Evolutionary conservation across 2,797 vertebrate genomes (phyloP).

Genomic region (Bradypodion ventrale): DNA sequence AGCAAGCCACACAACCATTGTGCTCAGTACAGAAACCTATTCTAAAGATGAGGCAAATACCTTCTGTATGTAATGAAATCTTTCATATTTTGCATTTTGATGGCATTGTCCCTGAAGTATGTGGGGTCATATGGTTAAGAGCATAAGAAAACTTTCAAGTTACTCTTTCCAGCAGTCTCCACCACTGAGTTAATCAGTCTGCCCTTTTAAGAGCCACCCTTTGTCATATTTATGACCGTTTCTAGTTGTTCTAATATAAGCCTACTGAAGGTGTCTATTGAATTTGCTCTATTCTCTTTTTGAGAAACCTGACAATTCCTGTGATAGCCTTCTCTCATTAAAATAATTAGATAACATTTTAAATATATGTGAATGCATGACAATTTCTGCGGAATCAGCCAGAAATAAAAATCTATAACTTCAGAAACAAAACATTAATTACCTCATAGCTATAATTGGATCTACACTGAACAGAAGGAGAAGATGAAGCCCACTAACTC

Average conservation of each 20-base stretch:
- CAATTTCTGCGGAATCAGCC: neutral
- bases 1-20: constrained; percentile 36
- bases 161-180: constrained; percentile 72
- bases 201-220: constrained; percentile 73
- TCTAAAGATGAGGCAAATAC: constrained; percentile 61
- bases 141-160: constrained; percentile 65
- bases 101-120: constrained; percentile 66
- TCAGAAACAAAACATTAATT: neutral
- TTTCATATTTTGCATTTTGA: constrained; percentile 63
- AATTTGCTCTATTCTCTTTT: constrained; percentile 11
- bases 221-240: constrained; percentile 75
- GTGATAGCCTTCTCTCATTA: neutral
- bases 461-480: neutral
- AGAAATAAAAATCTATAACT: neutral
- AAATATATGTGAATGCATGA: neutral
- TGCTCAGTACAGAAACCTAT: constrained; percentile 32
- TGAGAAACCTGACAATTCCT: neutral
- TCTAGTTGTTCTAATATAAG: constrained; percentile 56
- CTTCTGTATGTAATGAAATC: constrained; percentile 49
- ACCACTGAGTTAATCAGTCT: constrained; percentile 77
- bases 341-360: constrained; percentile 6
- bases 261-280: constrained; percentile 41
- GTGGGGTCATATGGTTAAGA: constrained; percentile 70
- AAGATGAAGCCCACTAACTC: neutral
- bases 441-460: neutral